Evolutionary conservation across 2,888 invertebrate genomes (phyloP), one percentile per base, ranked within the genome.

Genomic region (Chrysolina haemoptera): DNA sequence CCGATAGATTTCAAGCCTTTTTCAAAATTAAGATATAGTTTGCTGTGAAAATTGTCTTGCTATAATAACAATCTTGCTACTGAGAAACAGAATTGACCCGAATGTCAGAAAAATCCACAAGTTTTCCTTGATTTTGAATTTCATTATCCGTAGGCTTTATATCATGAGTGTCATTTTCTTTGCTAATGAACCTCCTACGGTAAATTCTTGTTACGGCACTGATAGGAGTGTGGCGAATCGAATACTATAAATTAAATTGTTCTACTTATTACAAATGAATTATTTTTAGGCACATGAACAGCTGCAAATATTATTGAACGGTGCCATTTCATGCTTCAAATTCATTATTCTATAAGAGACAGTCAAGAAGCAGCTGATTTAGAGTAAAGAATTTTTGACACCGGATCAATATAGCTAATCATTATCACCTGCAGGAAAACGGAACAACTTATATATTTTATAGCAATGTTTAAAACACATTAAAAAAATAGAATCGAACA

Each of bases 251-350:
- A 59, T 59, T 35, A 59, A 59, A 35, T 35, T 35, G 59, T 59
- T 59, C 59, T 35, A 59, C 59, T n/a, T 53, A 53, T 53, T 59
- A 35, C 59, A n/a, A 27, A 59, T 8, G 59, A 27, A 35, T 59
- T 59, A 59, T 59, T 59, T 27, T 59, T 59, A 59, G 59, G 14
- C 59, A 59, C n/a, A 59, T 8, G 8, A 59, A 27, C 59, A 59
- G 59, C 59, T 59, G 59, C 35, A 53, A 18, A 53, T n/a, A n/a
- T 59, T 27, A 27, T 59, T 35, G 27, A 59, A 59, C 14, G n/a
- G 27, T 22, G 0, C 14, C 22, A 27, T 20, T 53, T 53, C 53
- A 20, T 11, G 53, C 53, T 20, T 53, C 22, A 53, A 53, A 53
- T 53, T 20, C 1, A 9, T 22, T 20, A 20, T 20, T 53, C 5